Base-by-base conservation (phyloP, 2,113 vertebrate species). In the Pangasianodon hypophthalmus region DNA sequence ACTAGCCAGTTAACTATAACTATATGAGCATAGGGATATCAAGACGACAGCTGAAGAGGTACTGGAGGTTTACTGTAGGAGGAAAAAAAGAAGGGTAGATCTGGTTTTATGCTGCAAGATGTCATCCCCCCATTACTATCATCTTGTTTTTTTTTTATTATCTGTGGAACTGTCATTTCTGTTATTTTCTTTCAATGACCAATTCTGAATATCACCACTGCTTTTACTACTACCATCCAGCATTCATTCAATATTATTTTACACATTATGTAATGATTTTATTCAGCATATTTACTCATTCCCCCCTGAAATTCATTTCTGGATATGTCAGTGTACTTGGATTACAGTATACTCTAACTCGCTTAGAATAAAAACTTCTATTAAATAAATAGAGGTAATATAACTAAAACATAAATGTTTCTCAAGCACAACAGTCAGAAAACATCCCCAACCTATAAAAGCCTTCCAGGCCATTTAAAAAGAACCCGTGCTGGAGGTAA, bases 371-470 rank as follows among this genome's bases (percentile, higher is more conserved):
- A 58, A 83, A 83, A 29, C 18, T 5, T 41, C 32, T 41, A 4
- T 24, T 21, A 19, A 82, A 83, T 24, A 41, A 83, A 46, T 16
- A 62, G 56, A 26, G 5, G 37, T 84, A 54, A 81, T 41, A 84
- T 84, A 60, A 84, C 9, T 37, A 54, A 41, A 24, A 62, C 56
- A 16, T 29, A 24, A 58, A 86, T 7, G 21, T 58, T 75, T 41
- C 56, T 67, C 41, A 48, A 3, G 24, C 19, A 37, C 32, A 37
- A 71, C 58, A 69, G 77, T 69, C 6, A 81, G 58, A 67, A 50
- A 80, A 44, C 52, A 84, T 48, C 29, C n/a, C 32, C 56, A 85
- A 71, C 24, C 32, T 44, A 48, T 88, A 75, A 84, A 89, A 37
- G 37, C 46, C 29, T 85, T 77, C 26, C 26, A 41, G 48, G 16